These are phyloP conservation scores for Pelodiscus sinensis DNA, from an alignment of 2,113 vertebrate genomes.

Conservation along the genomic window DNA sequence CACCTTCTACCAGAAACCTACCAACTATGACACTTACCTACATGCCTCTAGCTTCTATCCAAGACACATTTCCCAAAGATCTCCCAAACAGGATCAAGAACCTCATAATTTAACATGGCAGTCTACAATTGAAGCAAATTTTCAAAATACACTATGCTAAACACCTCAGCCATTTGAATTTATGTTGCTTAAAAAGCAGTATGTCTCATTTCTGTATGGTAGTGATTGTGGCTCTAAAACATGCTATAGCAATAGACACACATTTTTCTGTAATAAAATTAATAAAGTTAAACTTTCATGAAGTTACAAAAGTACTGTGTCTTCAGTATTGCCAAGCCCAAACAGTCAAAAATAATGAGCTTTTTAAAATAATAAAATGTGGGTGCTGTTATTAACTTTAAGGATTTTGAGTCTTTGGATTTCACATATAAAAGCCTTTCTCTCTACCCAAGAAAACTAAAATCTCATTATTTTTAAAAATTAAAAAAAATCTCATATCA, in stretches of 20 bases:
- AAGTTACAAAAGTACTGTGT: not conserved
- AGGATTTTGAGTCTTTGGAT: not conserved
- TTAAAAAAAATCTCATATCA: not conserved
- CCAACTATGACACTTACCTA: no score
- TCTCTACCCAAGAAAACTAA: not conserved
- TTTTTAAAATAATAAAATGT: not conserved
- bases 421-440: constrained; percentile 19
- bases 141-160: not conserved
- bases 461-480: not conserved
- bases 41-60: no score
- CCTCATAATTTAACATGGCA: not conserved
- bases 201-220: not conserved
- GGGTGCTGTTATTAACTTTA: not conserved
- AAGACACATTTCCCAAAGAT: not conserved
- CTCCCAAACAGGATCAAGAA: not conserved
- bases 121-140: not conserved
- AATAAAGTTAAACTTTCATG: constrained; percentile 10
- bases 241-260: not conserved
- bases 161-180: not conserved
- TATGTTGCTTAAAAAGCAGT: not conserved
- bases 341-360: not conserved
- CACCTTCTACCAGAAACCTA: no score
- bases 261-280: not conserved
- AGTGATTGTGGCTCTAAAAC: not conserved
- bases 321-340: not conserved